Conservation (phyloP, 2,113 vertebrate genomes). For the Pseudorasbora parva region DNA sequence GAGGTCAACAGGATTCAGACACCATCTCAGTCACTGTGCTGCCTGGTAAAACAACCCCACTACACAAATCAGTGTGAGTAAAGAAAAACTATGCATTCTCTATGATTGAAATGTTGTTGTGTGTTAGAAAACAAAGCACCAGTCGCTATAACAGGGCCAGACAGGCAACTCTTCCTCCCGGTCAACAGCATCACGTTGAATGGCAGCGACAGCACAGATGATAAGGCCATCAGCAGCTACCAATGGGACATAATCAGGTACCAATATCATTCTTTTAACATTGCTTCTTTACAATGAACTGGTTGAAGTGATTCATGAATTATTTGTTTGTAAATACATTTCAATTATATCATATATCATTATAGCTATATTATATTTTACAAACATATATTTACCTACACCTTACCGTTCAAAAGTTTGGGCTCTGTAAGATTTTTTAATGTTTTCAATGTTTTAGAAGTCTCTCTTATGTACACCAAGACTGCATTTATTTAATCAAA, state of each 20-base stretch:
- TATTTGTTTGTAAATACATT: background rate
- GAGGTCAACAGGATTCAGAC: slow-evolving; percentile 72
- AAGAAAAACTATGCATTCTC: background rate
- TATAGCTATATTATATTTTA: background rate
- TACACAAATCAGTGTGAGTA: background rate
- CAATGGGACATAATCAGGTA: slow-evolving; percentile 84
- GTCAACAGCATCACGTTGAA: slow-evolving; percentile 77
- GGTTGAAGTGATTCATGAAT: background rate
- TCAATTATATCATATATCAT: background rate
- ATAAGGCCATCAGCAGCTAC: slow-evolving; percentile 78
- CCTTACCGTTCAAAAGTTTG: background rate
- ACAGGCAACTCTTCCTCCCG: slow-evolving; percentile 81
- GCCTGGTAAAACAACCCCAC: slow-evolving; percentile 70
- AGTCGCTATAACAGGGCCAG: slow-evolving; percentile 80
- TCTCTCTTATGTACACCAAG: background rate
- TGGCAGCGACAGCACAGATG: slow-evolving; percentile 83
- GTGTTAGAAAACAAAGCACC: slow-evolving; percentile 79
- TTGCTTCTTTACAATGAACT: slow-evolving; percentile 23
- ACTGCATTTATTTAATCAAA: background rate
- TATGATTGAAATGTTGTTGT: background rate
- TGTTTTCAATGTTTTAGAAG: background rate
- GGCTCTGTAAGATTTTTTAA: background rate
- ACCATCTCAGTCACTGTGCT: slow-evolving; percentile 75
- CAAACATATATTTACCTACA: background rate
- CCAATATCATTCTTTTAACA: slow-evolving; percentile 4